A percentile compares a stretch with the other conserved stretches of the same genome.
Evolutionary conservation across 2,113 vertebrate genomes (phyloP).

Genomic region (Passer domesticus): DNA sequence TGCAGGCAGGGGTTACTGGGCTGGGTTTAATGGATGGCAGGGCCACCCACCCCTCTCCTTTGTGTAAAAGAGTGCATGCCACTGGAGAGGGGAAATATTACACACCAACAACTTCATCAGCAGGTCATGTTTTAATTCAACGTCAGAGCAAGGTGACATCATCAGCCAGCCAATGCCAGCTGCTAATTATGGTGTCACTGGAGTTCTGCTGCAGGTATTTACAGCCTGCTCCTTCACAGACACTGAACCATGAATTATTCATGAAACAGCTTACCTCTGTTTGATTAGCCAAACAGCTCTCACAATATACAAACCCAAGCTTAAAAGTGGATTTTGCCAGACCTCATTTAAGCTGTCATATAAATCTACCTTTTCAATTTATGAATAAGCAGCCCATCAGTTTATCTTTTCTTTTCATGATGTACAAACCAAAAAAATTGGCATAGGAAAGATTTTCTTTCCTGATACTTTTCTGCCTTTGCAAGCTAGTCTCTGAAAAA

Average conservation of each 20-base stretch:
- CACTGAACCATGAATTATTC: slow-evolving; percentile 18
- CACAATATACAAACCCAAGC: background rate
- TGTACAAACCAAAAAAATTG: background rate
- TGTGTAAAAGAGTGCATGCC: background rate
- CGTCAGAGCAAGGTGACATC: background rate
- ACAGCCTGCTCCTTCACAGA: background rate
- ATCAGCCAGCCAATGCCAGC: background rate
- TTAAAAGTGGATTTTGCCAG: slow-evolving; percentile 21
- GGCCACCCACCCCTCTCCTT: fast-evolving
- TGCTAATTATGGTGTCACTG: slow-evolving; percentile 24
- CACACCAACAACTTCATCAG: background rate
- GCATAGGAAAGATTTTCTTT: background rate
- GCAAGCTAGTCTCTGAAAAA: background rate
- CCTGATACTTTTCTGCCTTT: background rate
- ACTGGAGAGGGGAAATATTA: fast-evolving
- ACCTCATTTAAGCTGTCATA: slow-evolving; percentile 29
- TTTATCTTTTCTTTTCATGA: slow-evolving; percentile 15
- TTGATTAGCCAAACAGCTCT: slow-evolving; percentile 39
- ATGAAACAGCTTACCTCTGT: background rate
- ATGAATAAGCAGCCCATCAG: slow-evolving; percentile 7
- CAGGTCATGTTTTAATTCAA: background rate
- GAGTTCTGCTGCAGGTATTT: slow-evolving; percentile 9
- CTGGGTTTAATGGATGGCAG: background rate
- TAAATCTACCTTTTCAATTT: slow-evolving; percentile 24
- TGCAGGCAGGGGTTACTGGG: background rate